phyloP scores from a whole-genome alignment of 2,113 vertebrate species.

The Tenebrosternarchus preto region DNA sequence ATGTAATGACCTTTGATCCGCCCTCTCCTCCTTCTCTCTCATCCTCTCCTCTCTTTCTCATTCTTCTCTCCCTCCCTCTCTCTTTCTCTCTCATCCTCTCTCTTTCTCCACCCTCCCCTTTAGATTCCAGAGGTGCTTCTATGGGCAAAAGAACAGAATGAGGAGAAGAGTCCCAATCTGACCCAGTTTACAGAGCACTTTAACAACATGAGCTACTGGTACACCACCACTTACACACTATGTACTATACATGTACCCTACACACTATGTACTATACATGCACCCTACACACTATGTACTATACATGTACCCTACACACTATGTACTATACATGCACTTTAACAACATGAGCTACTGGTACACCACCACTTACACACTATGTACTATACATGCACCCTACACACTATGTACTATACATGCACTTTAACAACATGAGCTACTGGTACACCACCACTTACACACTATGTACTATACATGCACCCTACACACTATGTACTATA shows the following conservation, averaged over 20 bases:
- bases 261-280: too few relatives aligned
- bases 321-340: constrained; percentile 84
- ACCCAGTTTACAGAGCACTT: constrained; percentile 99
- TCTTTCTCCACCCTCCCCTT: neutral
- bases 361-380: neutral
- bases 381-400: neutral
- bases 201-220: constrained; percentile 99
- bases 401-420: too few relatives aligned
- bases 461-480: neutral
- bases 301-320: neutral
- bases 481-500: neutral
- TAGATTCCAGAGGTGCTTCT: constrained; percentile 97
- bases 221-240: neutral
- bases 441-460: constrained; percentile 74
- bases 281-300: neutral
- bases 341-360: constrained; percentile 99
- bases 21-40: neutral
- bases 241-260: neutral
- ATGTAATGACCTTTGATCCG: neutral
- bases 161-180: constrained; percentile 98
- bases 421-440: constrained; percentile 99
- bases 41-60: neutral
- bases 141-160: constrained; percentile 99
- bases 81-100: too few relatives aligned
- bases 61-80: too few relatives aligned